These are phyloP conservation scores for Thalassarche chlororhynchos DNA, from an alignment of 2,113 vertebrate genomes.

Conservation along the genomic window DNA sequence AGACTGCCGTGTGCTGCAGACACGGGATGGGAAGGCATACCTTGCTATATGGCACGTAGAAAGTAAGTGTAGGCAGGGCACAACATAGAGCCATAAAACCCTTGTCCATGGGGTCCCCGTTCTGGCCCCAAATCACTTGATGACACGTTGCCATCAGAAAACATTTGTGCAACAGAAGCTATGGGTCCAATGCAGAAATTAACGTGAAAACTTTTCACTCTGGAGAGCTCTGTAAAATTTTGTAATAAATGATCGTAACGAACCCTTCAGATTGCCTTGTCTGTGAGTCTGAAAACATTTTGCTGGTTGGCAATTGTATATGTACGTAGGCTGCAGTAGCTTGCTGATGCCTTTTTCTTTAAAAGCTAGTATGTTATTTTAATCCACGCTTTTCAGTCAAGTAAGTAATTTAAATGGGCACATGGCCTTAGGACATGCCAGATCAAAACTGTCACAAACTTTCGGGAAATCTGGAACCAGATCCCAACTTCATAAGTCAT, in stretches of 20 bases:
- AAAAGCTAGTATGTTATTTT: not conserved
- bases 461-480: not conserved
- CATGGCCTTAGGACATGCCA: not conserved
- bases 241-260: not conserved
- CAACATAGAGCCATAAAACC: not conserved
- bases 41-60: accelerated
- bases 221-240: not conserved
- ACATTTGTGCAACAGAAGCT: not conserved
- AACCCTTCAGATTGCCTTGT: not conserved
- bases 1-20: not conserved
- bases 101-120: accelerated
- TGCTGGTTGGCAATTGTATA: not conserved
- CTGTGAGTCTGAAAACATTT: not conserved
- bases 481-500: not conserved
- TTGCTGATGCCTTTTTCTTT: not conserved
- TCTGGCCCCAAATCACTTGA: not conserved
- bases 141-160: not conserved
- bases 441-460: slow-evolving; percentile 17
- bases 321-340: not conserved
- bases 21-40: accelerated
- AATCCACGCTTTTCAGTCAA: not conserved
- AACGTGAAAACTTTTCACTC: not conserved
- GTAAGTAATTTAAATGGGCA: slow-evolving; percentile 21
- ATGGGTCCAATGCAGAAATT: not conserved
- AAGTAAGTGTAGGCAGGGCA: not conserved